These are phyloP conservation scores for Anseranas semipalmata DNA, from an alignment of 2,113 vertebrate species.

Conservation along the genomic window DNA sequence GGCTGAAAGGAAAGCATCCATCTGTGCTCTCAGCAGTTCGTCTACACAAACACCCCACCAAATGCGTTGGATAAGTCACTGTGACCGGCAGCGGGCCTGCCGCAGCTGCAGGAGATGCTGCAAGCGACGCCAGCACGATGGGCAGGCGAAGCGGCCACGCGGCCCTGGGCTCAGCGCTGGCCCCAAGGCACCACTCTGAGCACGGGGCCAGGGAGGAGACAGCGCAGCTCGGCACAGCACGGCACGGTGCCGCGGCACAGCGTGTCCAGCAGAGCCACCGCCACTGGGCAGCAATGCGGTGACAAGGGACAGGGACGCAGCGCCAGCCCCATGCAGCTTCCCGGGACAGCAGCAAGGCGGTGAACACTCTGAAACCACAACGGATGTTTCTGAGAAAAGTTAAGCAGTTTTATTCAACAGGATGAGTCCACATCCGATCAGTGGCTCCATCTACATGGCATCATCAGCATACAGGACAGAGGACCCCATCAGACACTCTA, in stretches of 20 bases:
- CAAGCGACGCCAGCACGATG: too few species aligned
- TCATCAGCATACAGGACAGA: constrained; percentile 83
- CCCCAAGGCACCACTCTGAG: too few species aligned
- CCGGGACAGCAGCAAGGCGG: not conserved
- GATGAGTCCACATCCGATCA: constrained; percentile 86
- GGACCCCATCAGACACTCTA: constrained; percentile 86
- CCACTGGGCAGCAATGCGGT: not conserved
- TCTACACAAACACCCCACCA: not conserved
- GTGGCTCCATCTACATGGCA: constrained; percentile 83
- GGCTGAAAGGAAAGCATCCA: not conserved
- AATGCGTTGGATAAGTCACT: fast-evolving
- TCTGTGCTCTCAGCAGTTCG: not conserved
- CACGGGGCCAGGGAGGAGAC: too few species aligned
- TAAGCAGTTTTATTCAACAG: constrained; percentile 82
- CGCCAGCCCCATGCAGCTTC: fast-evolving
- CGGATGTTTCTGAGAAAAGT: constrained; percentile 72
- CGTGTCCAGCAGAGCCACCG: too few species aligned
- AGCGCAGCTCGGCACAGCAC: too few species aligned
- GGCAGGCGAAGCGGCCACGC: too few species aligned
- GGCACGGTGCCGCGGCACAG: too few species aligned
- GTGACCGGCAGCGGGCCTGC: fast-evolving
- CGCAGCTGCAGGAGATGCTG: fast-evolving
- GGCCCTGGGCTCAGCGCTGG: too few species aligned
- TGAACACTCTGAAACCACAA: constrained; percentile 18
- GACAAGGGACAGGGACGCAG: fast-evolving